phyloP scores from a whole-genome alignment of 1,140 invertebrate genomes.

The Mycetomoellerius zeteki region DNA sequence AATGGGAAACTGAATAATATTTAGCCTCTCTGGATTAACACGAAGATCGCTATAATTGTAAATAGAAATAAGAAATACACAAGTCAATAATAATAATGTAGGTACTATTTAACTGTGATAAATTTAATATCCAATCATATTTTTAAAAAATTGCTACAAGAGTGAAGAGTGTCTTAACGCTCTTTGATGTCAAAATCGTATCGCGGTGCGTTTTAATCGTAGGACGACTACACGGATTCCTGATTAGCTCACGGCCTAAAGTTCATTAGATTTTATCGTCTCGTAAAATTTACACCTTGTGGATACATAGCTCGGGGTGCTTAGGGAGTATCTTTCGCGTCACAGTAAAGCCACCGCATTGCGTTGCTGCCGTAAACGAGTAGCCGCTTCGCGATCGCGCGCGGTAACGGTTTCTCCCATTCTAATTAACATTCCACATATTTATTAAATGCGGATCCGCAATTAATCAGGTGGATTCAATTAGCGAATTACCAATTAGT shows the following conservation, averaged over 20 bases:
- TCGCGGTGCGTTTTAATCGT: constrained; percentile 28
- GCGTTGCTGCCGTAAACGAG: constrained; percentile 37
- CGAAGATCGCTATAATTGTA: not conserved
- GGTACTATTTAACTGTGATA: not conserved
- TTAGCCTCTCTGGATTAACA: not conserved
- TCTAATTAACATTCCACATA: constrained; percentile 84
- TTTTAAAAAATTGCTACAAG: not conserved
- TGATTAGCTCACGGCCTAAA: constrained; percentile 40
- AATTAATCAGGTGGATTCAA: constrained; percentile 85
- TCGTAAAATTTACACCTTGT: constrained; percentile 59
- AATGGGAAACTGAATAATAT: not conserved
- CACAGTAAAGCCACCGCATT: constrained; percentile 28
- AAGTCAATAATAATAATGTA: constrained; percentile 35
- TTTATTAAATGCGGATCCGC: constrained; percentile 82
- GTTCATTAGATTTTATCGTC: constrained; percentile 59
- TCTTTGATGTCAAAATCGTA: constrained; percentile 28
- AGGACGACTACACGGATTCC: not conserved
- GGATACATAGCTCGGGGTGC: constrained; percentile 16
- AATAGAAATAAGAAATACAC: not conserved
- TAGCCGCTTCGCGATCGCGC: constrained; percentile 39
- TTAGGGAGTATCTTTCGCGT: constrained; percentile 31
- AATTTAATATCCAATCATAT: constrained; percentile 38
- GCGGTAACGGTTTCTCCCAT: constrained; percentile 71
- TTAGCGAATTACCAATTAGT: constrained; percentile 84
- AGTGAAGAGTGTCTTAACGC: not conserved